Evolutionary conservation across 1,140 invertebrate species (phyloP).

Genomic region (Cyrtorhinus lividipennis): DNA sequence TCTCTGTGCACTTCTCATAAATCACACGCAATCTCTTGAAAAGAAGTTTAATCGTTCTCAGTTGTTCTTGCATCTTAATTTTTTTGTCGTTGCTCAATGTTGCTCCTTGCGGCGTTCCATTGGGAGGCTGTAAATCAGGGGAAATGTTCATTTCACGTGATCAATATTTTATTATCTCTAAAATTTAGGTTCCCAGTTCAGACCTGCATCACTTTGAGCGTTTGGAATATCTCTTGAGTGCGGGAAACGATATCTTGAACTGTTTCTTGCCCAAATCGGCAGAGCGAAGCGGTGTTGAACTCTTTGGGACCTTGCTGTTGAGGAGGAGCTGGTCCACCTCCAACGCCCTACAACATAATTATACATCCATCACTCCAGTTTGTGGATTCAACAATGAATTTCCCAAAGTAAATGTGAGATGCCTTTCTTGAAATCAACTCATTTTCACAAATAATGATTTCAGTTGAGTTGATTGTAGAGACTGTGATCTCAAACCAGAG

Average conservation of each 20-base stretch:
- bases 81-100: conserved; percentile 65
- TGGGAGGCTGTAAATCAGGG: conserved; percentile 44
- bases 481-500: too few relatives aligned
- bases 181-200: too few relatives aligned
- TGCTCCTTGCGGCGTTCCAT: conserved; percentile 53
- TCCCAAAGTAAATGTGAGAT: too few relatives aligned
- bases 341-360: conserved; percentile 2
- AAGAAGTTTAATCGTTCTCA: conserved; percentile 55
- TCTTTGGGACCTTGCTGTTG: conserved; percentile 22
- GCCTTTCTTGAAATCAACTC: too few relatives aligned
- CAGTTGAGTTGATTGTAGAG: too few relatives aligned
- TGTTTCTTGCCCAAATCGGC: conserved; percentile 77
- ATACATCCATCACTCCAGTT: too few relatives aligned
- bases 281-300: conserved; percentile 66
- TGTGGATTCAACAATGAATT: too few relatives aligned
- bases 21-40: conserved; percentile 74
- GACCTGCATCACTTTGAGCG: conserved; percentile 64
- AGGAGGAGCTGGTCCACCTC: conserved; percentile 17
- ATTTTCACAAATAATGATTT: too few relatives aligned
- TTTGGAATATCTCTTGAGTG: conserved; percentile 75
- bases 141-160: too few relatives aligned
- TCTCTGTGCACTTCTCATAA: conserved; percentile 84
- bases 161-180: too few relatives aligned
- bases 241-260: conserved; percentile 84
- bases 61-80: conserved; percentile 68